phyloP scores from a whole-genome alignment of 2,113 vertebrate genomes.

The Ciconia boyciana region DNA sequence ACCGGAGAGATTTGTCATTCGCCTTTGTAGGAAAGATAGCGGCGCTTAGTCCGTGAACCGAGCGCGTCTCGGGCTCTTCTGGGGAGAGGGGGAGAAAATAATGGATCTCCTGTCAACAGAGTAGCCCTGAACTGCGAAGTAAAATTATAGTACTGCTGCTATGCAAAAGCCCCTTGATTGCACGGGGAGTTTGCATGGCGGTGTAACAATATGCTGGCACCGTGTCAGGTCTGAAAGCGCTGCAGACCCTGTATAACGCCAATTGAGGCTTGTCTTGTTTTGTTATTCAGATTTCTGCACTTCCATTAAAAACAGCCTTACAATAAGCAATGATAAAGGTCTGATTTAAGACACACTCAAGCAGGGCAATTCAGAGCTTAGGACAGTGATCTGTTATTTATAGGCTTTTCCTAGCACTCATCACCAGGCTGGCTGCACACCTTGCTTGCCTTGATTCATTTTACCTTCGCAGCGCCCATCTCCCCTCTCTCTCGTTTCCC shows the following conservation, averaged over 20 bases:
- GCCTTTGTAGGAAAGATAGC: neutral
- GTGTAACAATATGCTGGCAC: slow-evolving; percentile 45
- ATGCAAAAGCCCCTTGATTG: slow-evolving; percentile 17
- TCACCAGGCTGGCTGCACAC: slow-evolving; percentile 34
- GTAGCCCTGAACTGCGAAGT: slow-evolving; percentile 28
- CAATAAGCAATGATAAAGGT: slow-evolving; percentile 45
- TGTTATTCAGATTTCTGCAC: slow-evolving; percentile 67
- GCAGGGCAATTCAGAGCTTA: slow-evolving; percentile 57
- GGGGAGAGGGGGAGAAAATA: neutral
- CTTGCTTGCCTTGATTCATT: slow-evolving; percentile 56
- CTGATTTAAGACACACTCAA: slow-evolving; percentile 60
- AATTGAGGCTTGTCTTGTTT: slow-evolving; percentile 56
- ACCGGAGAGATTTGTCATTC: neutral
- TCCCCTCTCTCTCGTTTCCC: neutral
- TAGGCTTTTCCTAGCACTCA: slow-evolving; percentile 57
- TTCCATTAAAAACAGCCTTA: slow-evolving; percentile 54
- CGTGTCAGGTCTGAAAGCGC: slow-evolving; percentile 32
- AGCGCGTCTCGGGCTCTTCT: neutral
- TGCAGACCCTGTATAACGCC: slow-evolving; percentile 36
- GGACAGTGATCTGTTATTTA: slow-evolving; percentile 65
- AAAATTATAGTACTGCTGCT: slow-evolving; percentile 28
- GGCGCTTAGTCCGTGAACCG: slow-evolving; percentile 17
- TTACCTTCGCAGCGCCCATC: neutral
- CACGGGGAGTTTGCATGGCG: neutral
- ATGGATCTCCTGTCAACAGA: slow-evolving; percentile 18